These are phyloP conservation scores for Chorisops tibialis DNA, from an alignment of 2,888 invertebrate genomes.

Conservation along the genomic window DNA sequence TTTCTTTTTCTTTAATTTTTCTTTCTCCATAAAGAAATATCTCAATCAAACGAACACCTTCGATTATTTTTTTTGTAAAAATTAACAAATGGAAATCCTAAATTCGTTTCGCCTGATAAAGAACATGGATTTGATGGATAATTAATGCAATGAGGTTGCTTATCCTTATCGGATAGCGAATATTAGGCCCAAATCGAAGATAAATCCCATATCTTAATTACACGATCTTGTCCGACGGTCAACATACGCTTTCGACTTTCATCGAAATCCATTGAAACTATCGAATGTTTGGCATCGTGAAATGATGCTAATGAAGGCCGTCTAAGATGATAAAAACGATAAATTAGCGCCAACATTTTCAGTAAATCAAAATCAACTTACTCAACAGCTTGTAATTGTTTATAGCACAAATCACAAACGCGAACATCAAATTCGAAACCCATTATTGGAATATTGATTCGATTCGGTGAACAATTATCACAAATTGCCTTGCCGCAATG, in stretches of 20 bases:
- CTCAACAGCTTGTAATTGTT: slow-evolving; percentile 79
- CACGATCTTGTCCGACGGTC: slow-evolving; percentile 91
- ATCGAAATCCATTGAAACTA: slow-evolving; percentile 85
- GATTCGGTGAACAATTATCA: slow-evolving; percentile 83
- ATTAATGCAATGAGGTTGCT: not conserved
- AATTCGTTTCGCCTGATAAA: not conserved
- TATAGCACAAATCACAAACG: slow-evolving; percentile 89
- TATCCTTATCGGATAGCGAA: not conserved
- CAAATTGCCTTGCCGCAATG: slow-evolving; percentile 96
- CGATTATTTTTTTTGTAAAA: slow-evolving; percentile 18
- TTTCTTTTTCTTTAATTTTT: not conserved
- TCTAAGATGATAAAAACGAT: slow-evolving; percentile 52
- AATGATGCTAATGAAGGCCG: slow-evolving; percentile 89
- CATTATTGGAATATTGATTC: slow-evolving; percentile 89
- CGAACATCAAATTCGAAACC: slow-evolving; percentile 98
- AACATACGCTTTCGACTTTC: slow-evolving; percentile 82
- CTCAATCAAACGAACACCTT: slow-evolving; percentile 9
- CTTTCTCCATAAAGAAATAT: not conserved
- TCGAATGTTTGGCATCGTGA: slow-evolving; percentile 92
- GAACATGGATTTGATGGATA: slow-evolving; percentile 9
- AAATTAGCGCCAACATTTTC: not conserved
- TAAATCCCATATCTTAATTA: slow-evolving; percentile 92
- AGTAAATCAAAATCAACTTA: slow-evolving; percentile 55
- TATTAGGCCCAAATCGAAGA: slow-evolving; percentile 59
- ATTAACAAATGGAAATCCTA: slow-evolving; percentile 24